phyloP scores from a whole-genome alignment of 2,888 invertebrate species.

The Paralinhomoeus sp. region DNA sequence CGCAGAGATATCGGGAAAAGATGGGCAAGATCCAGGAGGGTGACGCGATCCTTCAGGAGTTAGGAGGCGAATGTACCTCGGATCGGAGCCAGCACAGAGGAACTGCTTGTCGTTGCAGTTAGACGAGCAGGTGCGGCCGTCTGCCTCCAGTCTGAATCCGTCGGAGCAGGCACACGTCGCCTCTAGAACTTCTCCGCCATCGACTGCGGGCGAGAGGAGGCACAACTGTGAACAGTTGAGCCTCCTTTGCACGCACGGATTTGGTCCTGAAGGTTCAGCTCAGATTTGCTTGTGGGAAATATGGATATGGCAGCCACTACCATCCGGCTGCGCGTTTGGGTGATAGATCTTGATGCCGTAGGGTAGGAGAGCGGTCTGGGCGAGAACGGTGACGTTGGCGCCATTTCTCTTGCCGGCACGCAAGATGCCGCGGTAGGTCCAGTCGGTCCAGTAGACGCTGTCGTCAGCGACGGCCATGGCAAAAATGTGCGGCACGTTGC shows the following conservation, averaged over 20 bases:
- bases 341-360: slow-evolving; percentile 83
- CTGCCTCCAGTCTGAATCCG: slow-evolving; percentile 13
- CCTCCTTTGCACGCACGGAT: slow-evolving; percentile 44
- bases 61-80: slow-evolving; percentile 10
- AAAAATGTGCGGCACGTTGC: slow-evolving; percentile 70
- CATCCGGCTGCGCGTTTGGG: slow-evolving; percentile 57
- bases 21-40: too few species aligned
- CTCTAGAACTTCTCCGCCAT: slow-evolving; percentile 1
- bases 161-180: slow-evolving; percentile 15
- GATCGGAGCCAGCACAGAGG: slow-evolving; percentile 17
- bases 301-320: slow-evolving; percentile 13
- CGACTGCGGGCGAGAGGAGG: slow-evolving; percentile 41
- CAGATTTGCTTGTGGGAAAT: too few species aligned
- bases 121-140: slow-evolving; percentile 12
- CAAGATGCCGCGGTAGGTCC: slow-evolving; percentile 38
- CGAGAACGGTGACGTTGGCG: slow-evolving; percentile 70
- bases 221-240: slow-evolving; percentile 63
- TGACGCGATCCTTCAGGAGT: too few species aligned
- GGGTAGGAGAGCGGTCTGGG: slow-evolving; percentile 76
- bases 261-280: slow-evolving; percentile 31
- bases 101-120: slow-evolving; percentile 13
- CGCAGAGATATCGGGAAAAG: too few species aligned
- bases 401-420: slow-evolving; percentile 56
- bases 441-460: slow-evolving; percentile 77
- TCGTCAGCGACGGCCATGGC: slow-evolving; percentile 79